Percentiles rank a stretch among this genome's conserved stretches.
These are phyloP conservation scores for Corythornis leucogaster DNA, from an alignment of 2,797 vertebrate species.

Conservation along the genomic window DNA sequence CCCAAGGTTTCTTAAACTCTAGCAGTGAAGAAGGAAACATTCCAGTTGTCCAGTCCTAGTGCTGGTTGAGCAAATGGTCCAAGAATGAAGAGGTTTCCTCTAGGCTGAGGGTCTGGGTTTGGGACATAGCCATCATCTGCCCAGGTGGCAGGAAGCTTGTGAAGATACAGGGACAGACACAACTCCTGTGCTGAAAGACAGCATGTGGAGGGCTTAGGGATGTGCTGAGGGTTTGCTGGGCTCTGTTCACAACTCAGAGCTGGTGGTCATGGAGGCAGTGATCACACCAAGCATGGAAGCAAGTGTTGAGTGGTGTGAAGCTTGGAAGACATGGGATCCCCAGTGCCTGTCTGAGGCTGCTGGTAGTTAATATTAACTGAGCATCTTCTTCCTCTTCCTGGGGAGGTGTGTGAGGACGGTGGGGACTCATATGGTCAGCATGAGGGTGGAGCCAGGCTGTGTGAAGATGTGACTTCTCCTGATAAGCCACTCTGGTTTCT, in stretches of 20 bases:
- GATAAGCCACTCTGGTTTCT: background rate
- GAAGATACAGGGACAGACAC: background rate
- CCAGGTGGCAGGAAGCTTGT: background rate
- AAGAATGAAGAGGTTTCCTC: background rate
- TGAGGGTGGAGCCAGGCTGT: background rate
- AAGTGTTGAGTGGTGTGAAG: fast-evolving
- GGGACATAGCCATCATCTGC: fast-evolving
- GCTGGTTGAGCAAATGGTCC: background rate
- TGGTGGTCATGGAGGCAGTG: fast-evolving
- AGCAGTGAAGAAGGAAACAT: background rate
- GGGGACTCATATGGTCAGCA: background rate
- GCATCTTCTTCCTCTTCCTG: background rate
- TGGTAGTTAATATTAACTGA: fast-evolving
- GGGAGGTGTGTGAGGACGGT: background rate
- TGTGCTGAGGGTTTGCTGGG: background rate
- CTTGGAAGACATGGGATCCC: fast-evolving
- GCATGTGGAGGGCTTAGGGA: fast-evolving
- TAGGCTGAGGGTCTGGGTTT: background rate
- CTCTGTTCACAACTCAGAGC: background rate
- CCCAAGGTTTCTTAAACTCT: background rate
- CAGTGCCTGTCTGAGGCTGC: background rate
- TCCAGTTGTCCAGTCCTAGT: fast-evolving
- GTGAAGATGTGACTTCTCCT: background rate
- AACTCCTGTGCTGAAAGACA: background rate
- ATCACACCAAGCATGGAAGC: fast-evolving